Percentiles rank a stretch among this genome's conserved stretches.
These are phyloP conservation scores for Mohoua ochrocephala DNA, from an alignment of 2,113 vertebrate genomes.

Conservation along the genomic window DNA sequence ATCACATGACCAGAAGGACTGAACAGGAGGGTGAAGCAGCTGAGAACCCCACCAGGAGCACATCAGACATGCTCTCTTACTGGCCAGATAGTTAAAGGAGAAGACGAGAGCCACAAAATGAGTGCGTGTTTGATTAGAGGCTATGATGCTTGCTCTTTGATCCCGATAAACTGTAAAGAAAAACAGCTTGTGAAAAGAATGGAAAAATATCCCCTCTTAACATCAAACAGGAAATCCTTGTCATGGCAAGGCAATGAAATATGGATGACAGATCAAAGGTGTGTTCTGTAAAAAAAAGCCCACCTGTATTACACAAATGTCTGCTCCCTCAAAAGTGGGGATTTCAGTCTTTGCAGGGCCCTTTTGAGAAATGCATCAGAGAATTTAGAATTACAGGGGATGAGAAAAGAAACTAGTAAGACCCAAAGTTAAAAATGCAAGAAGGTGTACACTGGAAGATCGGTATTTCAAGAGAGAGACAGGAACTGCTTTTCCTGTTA, in stretches of 20 bases:
- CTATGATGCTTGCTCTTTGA: conserved; percentile 29
- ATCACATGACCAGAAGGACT: neutral
- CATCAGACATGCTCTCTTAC: neutral
- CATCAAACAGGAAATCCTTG: neutral
- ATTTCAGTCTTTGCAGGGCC: neutral
- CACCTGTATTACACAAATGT: neutral
- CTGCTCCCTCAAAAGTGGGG: neutral
- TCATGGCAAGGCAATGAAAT: neutral
- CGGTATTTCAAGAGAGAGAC: neutral
- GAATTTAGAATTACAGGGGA: neutral
- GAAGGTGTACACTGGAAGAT: neutral
- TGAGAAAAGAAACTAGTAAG: neutral
- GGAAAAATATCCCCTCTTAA: neutral
- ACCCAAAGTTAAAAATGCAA: neutral
- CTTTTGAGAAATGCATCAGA: neutral
- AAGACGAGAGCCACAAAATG: neutral
- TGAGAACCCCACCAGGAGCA: neutral
- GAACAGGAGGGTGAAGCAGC: neutral
- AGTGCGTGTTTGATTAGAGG: neutral
- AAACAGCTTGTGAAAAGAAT: conserved; percentile 19
- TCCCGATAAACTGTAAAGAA: neutral
- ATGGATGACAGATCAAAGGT: neutral
- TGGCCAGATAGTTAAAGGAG: conserved; percentile 10
- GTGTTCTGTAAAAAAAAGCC: neutral
- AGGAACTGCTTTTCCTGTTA: neutral